These are phyloP conservation scores for Ceuthmochares aereus DNA, from an alignment of 2,113 vertebrate species.

Conservation along the genomic window DNA sequence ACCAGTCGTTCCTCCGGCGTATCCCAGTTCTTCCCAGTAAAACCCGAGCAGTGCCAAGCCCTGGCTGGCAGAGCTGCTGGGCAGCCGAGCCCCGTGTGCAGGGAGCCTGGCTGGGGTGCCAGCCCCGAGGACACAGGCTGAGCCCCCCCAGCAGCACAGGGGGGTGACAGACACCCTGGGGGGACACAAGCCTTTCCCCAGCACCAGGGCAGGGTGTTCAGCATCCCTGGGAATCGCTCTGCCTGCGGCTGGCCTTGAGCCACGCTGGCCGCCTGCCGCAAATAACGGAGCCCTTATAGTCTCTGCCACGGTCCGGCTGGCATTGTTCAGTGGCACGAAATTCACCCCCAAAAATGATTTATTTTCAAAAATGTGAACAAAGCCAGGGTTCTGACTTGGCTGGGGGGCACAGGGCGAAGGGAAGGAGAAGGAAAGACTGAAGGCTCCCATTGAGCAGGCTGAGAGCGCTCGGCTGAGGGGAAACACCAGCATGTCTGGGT, in stretches of 20 bases:
- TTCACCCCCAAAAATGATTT: slow-evolving; percentile 35
- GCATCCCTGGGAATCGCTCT: background rate
- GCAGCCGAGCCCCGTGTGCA: background rate
- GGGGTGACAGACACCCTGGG: background rate
- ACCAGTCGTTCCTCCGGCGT: background rate
- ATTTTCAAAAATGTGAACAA: background rate
- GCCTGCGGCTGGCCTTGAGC: background rate
- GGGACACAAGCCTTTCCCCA: background rate
- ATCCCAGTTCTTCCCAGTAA: background rate
- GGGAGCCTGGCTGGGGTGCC: background rate
- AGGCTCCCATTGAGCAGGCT: slow-evolving; percentile 11
- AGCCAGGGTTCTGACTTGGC: background rate
- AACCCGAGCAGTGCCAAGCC: background rate
- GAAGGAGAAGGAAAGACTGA: background rate
- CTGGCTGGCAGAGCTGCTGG: background rate
- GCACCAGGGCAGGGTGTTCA: background rate
- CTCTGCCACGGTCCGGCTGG: background rate
- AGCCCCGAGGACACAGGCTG: background rate
- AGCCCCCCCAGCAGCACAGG: background rate
- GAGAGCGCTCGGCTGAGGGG: background rate
- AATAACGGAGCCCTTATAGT: slow-evolving; percentile 4
- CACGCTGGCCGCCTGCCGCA: accelerated
- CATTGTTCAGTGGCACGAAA: slow-evolving; percentile 8
- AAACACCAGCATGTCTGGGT: background rate
- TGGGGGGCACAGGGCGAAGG: background rate